Base-by-base conservation (phyloP, 1,140 invertebrate genomes). In the Microplitis mediator region DNA sequence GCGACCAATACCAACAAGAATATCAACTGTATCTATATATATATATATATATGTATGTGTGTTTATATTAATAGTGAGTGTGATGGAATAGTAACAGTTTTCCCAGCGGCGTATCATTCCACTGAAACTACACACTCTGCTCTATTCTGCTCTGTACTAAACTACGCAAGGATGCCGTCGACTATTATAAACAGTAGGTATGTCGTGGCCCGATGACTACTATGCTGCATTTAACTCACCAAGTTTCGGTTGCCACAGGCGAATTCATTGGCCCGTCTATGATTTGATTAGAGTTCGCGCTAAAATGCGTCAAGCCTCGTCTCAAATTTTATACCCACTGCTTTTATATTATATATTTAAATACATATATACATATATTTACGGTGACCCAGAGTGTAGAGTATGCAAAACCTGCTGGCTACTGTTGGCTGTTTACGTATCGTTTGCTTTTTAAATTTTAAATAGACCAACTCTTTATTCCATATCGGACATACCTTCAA, bases 201-300 rank as follows among this genome's bases (percentile, higher is more conserved):
- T 35, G 35, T 62, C 3, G 35, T 58, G 8, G 14, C 23, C 56
- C 14, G 13, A n/a, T 14, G 16, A 58, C 56, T 58, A 35, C 11
- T 75, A 75, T 76, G 73, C 74, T 74, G 77, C 77, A 80, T 78
- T 77, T 71, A 78, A 78, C 74, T 75, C 65, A 72, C 70, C 74
- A 74, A 79, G 69, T 78, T 80, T 80, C 75, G 70, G 75, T 76
- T 69, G 75, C 77, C 72, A 68, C 58, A 63, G 79, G 76, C 71
- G 69, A 77, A 82, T 82, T 80, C 80, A 82, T 78, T 81, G 78
- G 75, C 50, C 71, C 76, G 79, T 76, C 78, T 78, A 81, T 82
- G 72, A 82, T 82, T 78, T 77, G 75, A 79, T 81, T 80, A 80
- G 69, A 34, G 50, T 66, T 68, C 68, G 63, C 76, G 63, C 64